Evolutionary conservation across 2,888 invertebrate genomes (phyloP), one percentile per base, ranked within the genome.

Genomic region (Hololepta plana): DNA sequence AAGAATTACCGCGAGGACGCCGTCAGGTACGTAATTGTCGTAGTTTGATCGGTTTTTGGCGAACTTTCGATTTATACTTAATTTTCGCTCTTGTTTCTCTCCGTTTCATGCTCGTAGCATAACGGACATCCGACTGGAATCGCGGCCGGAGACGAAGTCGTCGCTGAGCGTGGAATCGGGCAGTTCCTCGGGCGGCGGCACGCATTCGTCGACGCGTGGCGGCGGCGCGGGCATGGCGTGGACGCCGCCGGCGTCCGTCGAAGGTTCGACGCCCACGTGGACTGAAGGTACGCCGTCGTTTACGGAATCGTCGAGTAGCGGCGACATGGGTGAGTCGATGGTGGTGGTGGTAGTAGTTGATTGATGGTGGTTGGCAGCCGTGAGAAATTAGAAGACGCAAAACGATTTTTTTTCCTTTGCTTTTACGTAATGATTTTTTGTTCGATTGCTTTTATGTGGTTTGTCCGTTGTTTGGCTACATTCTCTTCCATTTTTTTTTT

Each of bases 251-350:
- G 73, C 79, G 24, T 81, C 81, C 23, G 77, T 79, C 29, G 82
- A 85, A 54, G 84, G 84, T 20, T 81, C 81, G 4, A 93, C 93
- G 19, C 91, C 93, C n/a, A 93, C 93, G 21, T 93, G 91, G 84
- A 93, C 93, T 24, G 93, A 93, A 62, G 93, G 93, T 45, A 93
- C 93, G 39, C 93, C 93, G 32, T 90, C 90, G 52, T 93, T 88
- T 60, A 93, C 93, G 19, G 88, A 91, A 56, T 93, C 91, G 44
- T 91, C 91, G 58, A 87, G 88, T 59, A 84, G 84, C 60, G 75
- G 75, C 42, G 84, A 85, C 58, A 74, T 76, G 62, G 77, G 77
- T 73, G 60, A 68, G 71, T 59, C 29, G 5, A n/a, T 11, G 13
- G 16, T 16, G 12, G n/a, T n/a, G n/a, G n/a, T n/a, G n/a, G n/a